Percentiles rank a stretch among this genome's conserved stretches.
phyloP scores from a whole-genome alignment of 2,888 invertebrate species.

The Dione vanillae region DNA sequence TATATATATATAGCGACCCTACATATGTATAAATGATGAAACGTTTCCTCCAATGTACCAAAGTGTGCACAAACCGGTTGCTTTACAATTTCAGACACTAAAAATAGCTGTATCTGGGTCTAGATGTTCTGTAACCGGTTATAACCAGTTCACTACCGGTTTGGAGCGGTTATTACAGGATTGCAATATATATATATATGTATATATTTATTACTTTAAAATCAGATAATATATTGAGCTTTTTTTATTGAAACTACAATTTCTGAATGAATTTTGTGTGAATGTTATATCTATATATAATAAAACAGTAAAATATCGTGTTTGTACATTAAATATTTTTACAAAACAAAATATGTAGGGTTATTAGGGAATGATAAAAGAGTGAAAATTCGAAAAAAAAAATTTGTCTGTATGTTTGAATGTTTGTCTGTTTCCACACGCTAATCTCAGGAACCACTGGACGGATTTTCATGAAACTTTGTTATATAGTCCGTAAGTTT shows the following conservation, averaged over 20 bases:
- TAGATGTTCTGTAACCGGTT: conserved; percentile 20
- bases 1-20: neutral
- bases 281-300: no score
- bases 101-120: conserved; percentile 28
- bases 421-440: no score
- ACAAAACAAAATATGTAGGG: no score
- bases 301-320: no score
- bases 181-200: neutral
- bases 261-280: no score
- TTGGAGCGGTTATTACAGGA: conserved; percentile 23
- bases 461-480: no score
- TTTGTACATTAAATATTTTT: no score
- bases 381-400: no score
- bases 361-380: no score
- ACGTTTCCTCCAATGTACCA: neutral
- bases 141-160: neutral
- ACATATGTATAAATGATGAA: conserved; percentile 10
- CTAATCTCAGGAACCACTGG: no score
- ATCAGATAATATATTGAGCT: conserved; percentile 5
- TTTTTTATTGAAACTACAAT: conserved; percentile 3
- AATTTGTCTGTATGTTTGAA: no score
- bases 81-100: conserved; percentile 25
- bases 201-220: conserved; percentile 17
- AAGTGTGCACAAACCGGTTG: conserved; percentile 21
- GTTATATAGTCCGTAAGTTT: no score